Base-by-base conservation (phyloP, 2,888 invertebrate genomes). In the Coenonympha arcania region DNA sequence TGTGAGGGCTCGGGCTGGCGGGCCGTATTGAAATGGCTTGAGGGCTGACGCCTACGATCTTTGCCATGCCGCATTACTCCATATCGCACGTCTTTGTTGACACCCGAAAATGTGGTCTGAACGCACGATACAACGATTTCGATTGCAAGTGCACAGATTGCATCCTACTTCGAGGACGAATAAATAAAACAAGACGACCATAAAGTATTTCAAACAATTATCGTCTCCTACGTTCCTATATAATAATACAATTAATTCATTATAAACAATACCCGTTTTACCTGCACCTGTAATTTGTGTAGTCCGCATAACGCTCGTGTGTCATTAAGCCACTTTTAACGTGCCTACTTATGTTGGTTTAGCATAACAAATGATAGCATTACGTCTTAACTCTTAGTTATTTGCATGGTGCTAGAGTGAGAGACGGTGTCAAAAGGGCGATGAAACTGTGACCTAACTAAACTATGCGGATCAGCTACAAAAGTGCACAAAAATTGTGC, bases 311-410 rank as follows among this genome's bases (percentile, higher is more conserved):
- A 60, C 64, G 63, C 57, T 58, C 48, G 45, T 58, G 70, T 73
- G 70, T 74, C 71, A 82, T 82, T 82, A 80, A 63, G 66, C 61
- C 66, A 68, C 61, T 66, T 69, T 73, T 73, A 74, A 76, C 71
- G 71, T 54, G 58, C 52, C 48, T 62, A 57, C 63, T 66, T 68
- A 64, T 63, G 62, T 63, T 54, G 64, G 65, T 72, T 84, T 84
- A 72, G 77, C 83, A 84, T 83, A 82, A 62, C 80, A 82, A 83
- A 83, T 84, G 73, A 83, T 70, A 84, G 77, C 59, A 64, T 64
- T 54, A 71, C 76, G 75, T 78, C 36, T 44, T 36, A 48, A 34
- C 44, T 44, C 22, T 13, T 28, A 20, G 16, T 18, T 24, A 44
- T 34, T 33, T 44, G 30, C 34, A 44, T 19, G 30, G 24, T 34